These are phyloP conservation scores for Elephas maximus DNA, from an alignment of 2,113 vertebrate species.

Conservation along the genomic window DNA sequence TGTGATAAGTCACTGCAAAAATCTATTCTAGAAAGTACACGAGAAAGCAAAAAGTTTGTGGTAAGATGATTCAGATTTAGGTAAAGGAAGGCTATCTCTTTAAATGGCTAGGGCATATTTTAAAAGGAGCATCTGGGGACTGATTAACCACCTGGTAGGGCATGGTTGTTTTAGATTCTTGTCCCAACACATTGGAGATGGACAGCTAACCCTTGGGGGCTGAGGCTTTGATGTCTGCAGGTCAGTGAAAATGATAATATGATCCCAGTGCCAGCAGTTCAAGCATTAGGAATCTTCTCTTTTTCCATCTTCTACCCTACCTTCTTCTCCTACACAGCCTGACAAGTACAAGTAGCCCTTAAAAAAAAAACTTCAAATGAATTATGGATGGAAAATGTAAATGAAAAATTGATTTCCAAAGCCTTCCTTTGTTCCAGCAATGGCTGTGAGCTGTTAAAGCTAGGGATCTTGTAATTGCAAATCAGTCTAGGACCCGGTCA, in stretches of 20 bases:
- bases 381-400: constrained; percentile 68
- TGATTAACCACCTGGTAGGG: constrained; percentile 60
- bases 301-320: constrained; percentile 39
- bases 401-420: constrained; percentile 58
- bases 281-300: constrained; percentile 19
- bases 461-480: constrained; percentile 39
- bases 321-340: background rate
- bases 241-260: constrained; percentile 70
- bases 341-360: constrained; percentile 42
- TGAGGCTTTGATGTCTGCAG: constrained; percentile 53
- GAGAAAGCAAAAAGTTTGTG: background rate
- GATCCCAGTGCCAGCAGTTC: constrained; percentile 18
- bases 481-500: constrained; percentile 14
- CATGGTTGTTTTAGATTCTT: constrained; percentile 63
- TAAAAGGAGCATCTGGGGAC: constrained; percentile 56
- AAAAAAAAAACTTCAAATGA: constrained; percentile 38
- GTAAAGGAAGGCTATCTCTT: constrained; percentile 67
- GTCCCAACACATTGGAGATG: constrained; percentile 51
- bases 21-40: constrained; percentile 15
- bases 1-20: background rate
- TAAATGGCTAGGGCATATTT: constrained; percentile 61
- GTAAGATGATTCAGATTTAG: constrained; percentile 17
- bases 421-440: constrained; percentile 57
- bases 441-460: constrained; percentile 46
- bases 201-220: constrained; percentile 58